A percentile compares a stretch with the other conserved stretches of the same genome.
These are phyloP conservation scores for Pipistrellus pipistrellus DNA, from an alignment of 2,797 vertebrate genomes.

Conservation along the genomic window DNA sequence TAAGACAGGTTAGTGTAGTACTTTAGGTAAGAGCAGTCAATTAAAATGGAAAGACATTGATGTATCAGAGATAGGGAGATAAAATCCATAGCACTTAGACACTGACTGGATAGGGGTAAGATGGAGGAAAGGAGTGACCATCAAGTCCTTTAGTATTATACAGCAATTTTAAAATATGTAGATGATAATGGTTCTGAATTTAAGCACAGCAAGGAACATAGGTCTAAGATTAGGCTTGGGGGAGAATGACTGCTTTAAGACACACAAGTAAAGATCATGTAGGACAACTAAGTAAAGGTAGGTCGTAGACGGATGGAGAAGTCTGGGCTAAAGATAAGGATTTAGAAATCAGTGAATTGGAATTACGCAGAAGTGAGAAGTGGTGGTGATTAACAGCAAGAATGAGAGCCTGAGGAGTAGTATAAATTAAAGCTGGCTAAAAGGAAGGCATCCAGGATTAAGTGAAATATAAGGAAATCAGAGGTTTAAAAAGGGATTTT, in stretches of 20 bases:
- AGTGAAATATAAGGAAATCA: background rate
- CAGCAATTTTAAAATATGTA: too few species aligned
- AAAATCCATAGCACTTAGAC: background rate
- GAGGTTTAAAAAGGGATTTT: background rate
- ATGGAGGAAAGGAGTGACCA: background rate
- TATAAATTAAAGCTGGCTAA: background rate
- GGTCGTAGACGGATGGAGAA: background rate
- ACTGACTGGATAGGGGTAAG: too few species aligned
- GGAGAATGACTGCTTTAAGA: constrained; percentile 17
- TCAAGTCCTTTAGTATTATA: too few species aligned
- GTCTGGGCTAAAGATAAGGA: background rate
- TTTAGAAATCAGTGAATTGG: background rate
- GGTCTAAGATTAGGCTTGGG: background rate
- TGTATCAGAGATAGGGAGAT: background rate
- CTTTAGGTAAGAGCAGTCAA: background rate
- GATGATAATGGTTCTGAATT: constrained; percentile 51
- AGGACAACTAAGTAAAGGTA: background rate
- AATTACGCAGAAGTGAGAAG: background rate
- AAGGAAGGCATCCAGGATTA: background rate
- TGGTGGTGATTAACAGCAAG: background rate
- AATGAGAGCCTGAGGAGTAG: background rate
- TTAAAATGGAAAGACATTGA: constrained; percentile 11
- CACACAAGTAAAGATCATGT: background rate
- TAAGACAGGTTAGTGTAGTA: background rate
- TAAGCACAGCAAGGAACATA: constrained; percentile 33